Base-by-base conservation (phyloP, 2,888 invertebrate species). In the Ectobius pallidus region DNA sequence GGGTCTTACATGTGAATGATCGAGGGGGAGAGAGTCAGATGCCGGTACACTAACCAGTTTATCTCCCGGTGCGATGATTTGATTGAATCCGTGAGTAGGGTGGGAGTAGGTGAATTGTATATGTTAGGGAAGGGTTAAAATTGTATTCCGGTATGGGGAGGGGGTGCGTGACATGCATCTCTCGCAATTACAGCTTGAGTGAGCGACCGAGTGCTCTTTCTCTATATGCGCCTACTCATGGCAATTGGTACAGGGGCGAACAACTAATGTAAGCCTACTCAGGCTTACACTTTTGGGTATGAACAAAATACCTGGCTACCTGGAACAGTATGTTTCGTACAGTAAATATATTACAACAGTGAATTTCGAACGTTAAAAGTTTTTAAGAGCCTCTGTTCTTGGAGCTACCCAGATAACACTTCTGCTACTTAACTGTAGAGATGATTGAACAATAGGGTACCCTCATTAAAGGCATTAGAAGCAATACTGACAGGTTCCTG, bases 51-150 rank as follows among this genome's bases (percentile, higher is more conserved):
- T 72, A 67, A 65, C 72, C 72, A 67, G 67, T 72, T 72, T 68
- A 72, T 72, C 72, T 63, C 72, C 72, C 68, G 72, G 72, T 68
- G 72, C 68, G 72, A 72, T 72, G 72, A 72, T 72, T 55, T 68
- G 72, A 72, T 72, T 72, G 72, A 68, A 72, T 70, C 70, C 58
- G 46, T 61, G 62, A 6, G 58, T 11, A 22, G 32, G 22, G 61
- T 4, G 30, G 20, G 70, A 30, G 34, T 32, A 39, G 55, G 55
- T 39, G 25, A 30, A 34, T 18, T 27, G 30, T 61, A 61, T 42
- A 61, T 44, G 46, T 44, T 42, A 18, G 58, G 58, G 52, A 1
- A 3, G 55, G 30, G n/a, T n/a, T n/a, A n/a, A n/a, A n/a, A n/a
- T n/a, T n/a, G n/a, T n/a, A n/a, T n/a, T n/a, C n/a, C 16, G 30